These are phyloP conservation scores for Brotula barbata DNA, from an alignment of 2,797 vertebrate species.

Conservation along the genomic window DNA sequence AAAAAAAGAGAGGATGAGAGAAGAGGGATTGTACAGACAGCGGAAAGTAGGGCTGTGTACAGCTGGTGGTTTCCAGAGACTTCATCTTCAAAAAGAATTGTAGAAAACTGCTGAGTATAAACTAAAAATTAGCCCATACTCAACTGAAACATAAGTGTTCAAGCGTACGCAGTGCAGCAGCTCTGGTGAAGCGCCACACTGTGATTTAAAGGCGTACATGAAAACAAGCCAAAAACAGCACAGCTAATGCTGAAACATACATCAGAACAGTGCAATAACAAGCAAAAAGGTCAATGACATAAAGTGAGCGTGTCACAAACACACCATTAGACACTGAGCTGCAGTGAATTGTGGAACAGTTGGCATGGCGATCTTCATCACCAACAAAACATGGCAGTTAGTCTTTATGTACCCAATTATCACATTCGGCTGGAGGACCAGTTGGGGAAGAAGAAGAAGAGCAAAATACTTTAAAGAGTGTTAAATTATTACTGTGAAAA, in stretches of 20 bases:
- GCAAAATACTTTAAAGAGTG: too few species aligned
- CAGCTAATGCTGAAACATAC: constrained; percentile 8
- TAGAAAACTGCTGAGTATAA: constrained; percentile 58
- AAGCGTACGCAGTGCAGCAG: constrained; percentile 8
- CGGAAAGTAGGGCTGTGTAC: constrained; percentile 61
- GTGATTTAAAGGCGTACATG: neutral
- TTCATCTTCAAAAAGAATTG: constrained; percentile 61
- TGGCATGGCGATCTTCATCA: constrained; percentile 58
- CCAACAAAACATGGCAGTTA: too few species aligned
- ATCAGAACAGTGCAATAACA: constrained; percentile 15
- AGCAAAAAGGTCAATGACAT: constrained; percentile 13
- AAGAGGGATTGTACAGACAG: constrained; percentile 52
- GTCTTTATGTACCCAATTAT: too few species aligned
- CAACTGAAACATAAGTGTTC: constrained; percentile 34
- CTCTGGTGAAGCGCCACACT: constrained; percentile 8
- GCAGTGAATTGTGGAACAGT: constrained; percentile 39
- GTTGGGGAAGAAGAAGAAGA: too few species aligned
- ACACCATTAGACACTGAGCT: constrained; percentile 29
- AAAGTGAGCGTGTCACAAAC: constrained; percentile 38
- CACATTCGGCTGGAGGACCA: neutral
- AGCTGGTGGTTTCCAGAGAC: constrained; percentile 51
- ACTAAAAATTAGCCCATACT: constrained; percentile 50
- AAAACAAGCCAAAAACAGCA: constrained; percentile 5
- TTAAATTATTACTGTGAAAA: too few species aligned
- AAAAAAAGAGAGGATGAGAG: constrained; percentile 45